Conservation (phyloP, 2,797 vertebrate species). For the Enteromius anoplus region DNA sequence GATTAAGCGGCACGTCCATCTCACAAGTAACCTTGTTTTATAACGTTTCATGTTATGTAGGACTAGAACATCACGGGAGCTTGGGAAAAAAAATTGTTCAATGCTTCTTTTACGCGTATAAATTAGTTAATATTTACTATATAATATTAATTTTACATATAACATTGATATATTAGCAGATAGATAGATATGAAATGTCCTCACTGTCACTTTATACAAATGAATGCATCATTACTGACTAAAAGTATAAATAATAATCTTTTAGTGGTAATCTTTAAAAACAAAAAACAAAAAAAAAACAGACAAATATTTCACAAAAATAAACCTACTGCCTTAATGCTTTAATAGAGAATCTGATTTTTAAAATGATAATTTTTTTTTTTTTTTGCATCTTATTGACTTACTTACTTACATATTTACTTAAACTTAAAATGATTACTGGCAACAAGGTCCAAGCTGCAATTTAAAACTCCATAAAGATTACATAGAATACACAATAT, state of each 20-base stretch:
- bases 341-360: neutral
- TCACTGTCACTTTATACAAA: neutral
- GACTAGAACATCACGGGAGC: neutral
- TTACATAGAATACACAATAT: neutral
- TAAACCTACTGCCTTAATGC: neutral
- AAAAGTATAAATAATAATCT: neutral
- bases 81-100: too few species aligned
- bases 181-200: too few species aligned
- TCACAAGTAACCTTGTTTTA: conserved; percentile 43
- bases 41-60: neutral
- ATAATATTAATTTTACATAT: neutral
- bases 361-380: neutral
- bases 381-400: neutral
- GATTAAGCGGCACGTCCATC: conserved; percentile 53
- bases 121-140: neutral
- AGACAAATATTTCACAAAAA: neutral
- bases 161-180: too few species aligned
- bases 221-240: neutral
- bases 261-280: neutral
- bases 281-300: neutral
- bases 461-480: neutral
- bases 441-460: neutral
- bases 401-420: neutral
- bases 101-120: neutral
- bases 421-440: neutral